A percentile compares a stretch with the other conserved stretches of the same genome.
Evolutionary conservation across 2,113 vertebrate species (phyloP).

Genomic region (Ptyas mucosa): DNA sequence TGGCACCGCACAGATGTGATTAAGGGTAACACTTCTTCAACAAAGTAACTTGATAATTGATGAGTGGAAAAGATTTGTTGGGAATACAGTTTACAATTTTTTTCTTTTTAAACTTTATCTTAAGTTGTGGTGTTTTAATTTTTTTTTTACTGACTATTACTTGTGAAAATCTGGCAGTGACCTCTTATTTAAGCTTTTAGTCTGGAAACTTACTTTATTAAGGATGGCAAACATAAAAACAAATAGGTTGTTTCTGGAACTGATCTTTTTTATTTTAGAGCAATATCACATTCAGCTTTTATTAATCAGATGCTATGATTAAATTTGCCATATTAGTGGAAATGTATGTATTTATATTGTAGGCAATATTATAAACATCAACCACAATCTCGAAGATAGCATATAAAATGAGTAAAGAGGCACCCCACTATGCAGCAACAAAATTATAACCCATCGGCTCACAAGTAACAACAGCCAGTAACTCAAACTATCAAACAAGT

Average conservation of each 20-base stretch:
- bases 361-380: no score
- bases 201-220: slow-evolving; percentile 22
- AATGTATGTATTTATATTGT: not conserved
- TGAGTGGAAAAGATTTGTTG: slow-evolving; percentile 33
- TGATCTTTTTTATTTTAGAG: slow-evolving; percentile 35
- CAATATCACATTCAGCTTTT: slow-evolving; percentile 39
- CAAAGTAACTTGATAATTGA: slow-evolving; percentile 23
- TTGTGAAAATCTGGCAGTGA: slow-evolving; percentile 47
- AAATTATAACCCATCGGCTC: no score
- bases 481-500: no score
- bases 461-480: no score
- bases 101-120: slow-evolving; percentile 35
- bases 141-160: slow-evolving; percentile 40
- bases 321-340: slow-evolving; percentile 34
- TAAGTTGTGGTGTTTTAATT: slow-evolving; percentile 54
- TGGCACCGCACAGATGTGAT: slow-evolving; percentile 7
- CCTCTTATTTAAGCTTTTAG: slow-evolving; percentile 42
- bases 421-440: no score
- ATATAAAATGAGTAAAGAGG: no score
- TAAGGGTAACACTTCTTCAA: slow-evolving; percentile 30
- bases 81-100: slow-evolving; percentile 37
- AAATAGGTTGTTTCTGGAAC: slow-evolving; percentile 31
- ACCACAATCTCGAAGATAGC: no score
- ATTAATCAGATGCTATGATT: slow-evolving; percentile 40
- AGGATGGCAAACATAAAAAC: slow-evolving; percentile 21